Evolutionary conservation across 1,140 invertebrate genomes (phyloP), one percentile per base, ranked within the genome.

Genomic region (Gonatopus flavifemur): DNA sequence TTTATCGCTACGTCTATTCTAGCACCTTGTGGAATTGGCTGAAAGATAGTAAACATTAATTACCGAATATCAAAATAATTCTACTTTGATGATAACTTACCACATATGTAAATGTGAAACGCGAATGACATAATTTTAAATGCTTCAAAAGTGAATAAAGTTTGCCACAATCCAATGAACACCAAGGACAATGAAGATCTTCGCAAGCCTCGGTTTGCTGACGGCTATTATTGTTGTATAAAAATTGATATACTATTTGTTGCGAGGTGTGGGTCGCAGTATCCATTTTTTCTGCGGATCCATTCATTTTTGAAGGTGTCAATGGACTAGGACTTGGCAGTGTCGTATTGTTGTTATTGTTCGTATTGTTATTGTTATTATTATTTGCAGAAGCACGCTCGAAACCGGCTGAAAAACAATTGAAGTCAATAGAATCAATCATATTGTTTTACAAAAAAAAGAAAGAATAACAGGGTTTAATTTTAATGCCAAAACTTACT

Each of bases 1-100:
- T 98, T 98, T 49, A 98, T 91, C 1, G 93, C 90, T 9, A 98
- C 94, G 77, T 98, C 94, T 53, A 98, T 94, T 56, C 91, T 80
- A 32, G 91, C 90, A 50, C 92, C 93, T 71, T 88, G 86, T 1
- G 85, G 83, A 70, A 92, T 90, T 55, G 84, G 89, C 88, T 86
- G 72, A 52, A 77, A 76, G 51, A 55, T 55, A 73, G 42, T n/a
- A n/a, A n/a, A n/a, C n/a, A n/a, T n/a, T n/a, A n/a, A n/a, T n/a
- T n/a, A n/a, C n/a, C n/a, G n/a, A n/a, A n/a, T n/a, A n/a, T n/a
- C n/a, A n/a, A n/a, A n/a, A n/a, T n/a, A n/a, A n/a, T n/a, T n/a
- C n/a, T 12, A 30, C 12, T 30, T 30, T 31, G 16, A 30, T 19
- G 5, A 44, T 45, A 25, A 82, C 85, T 84, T 71, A 93, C 90